Evolutionary conservation across 2,113 vertebrate species (phyloP), one percentile per base, ranked within the genome.

Genomic region (Chascanopsetta lugubris): DNA sequence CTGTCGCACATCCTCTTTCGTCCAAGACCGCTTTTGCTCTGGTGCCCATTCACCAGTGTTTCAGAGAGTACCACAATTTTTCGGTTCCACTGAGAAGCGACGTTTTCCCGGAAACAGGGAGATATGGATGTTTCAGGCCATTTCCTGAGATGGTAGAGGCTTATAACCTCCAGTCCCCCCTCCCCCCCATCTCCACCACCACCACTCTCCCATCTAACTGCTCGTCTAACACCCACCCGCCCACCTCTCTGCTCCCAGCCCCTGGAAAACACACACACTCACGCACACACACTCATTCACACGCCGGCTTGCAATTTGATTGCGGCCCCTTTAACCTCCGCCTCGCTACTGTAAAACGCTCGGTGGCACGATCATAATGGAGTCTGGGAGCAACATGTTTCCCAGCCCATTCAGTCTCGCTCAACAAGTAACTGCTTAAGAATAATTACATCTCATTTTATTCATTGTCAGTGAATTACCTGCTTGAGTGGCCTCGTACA

Each of bases 391-490:
- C 75, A 76, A 77, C 85, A 77, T 75, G 84, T 82, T 85, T 67
- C 67, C 69, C 72, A 30, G 73, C 47, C 69, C 72, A 67, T 77
- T 90, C 75, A 48, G 69, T 53, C 64, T 20, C 22, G 51, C 79
- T 81, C 88, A 85, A 88, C 86, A 91, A 88, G 87, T 88, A 80
- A 86, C 84, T 80, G 85, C 89, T 83, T 71, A 57, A 76, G 75
- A 84, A 87, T 87, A 85, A 90, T 90, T 77, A 84, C 74, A 80
- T 80, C 85, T 86, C 67, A 80, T 88, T 91, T 88, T 65, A 82
- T 85, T 85, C 83, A 88, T 91, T 87, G 87, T 89, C 79, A 78
- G 71, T 59, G 72, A 89, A 90, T 90, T 87, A 87, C 71, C 82
- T 82, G 88, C 84, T 70, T 66, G 84, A 89, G 79, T 79, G 79